Conservation (phyloP, 2,797 vertebrate species). For the Cyclopterus lumpus region DNA sequence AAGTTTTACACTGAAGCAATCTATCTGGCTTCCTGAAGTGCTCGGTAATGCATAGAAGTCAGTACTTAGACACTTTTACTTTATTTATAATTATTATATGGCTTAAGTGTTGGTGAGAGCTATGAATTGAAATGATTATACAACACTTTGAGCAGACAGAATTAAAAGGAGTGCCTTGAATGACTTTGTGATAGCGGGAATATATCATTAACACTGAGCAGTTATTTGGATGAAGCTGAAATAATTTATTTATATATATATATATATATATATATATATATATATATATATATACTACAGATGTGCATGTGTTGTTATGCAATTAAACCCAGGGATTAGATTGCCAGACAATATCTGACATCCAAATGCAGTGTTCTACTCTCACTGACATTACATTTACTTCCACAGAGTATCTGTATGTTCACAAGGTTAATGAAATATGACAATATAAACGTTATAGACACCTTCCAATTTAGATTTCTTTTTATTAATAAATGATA, state of each 20-base stretch:
- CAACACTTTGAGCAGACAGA: background rate
- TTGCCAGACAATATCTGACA: background rate
- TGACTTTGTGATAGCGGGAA: background rate
- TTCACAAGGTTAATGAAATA: background rate
- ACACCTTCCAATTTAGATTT: background rate
- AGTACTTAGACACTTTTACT: background rate
- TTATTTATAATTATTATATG: constrained; percentile 1
- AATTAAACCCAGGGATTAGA: background rate
- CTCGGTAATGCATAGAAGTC: background rate
- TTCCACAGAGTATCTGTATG: background rate
- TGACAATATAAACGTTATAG: background rate
- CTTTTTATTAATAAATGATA: background rate
- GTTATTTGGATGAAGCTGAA: background rate
- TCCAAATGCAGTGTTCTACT: background rate
- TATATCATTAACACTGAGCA: background rate
- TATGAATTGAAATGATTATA: background rate
- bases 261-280: no score
- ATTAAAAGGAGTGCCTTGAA: background rate
- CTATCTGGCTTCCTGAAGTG: background rate
- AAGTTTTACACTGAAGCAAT: background rate
- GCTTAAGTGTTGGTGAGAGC: background rate
- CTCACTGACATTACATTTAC: background rate
- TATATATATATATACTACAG: no score
- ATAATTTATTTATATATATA: no score
- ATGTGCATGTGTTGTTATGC: background rate